Conservation (phyloP, 2,797 vertebrate species). For the Cynopterus sphinx region DNA sequence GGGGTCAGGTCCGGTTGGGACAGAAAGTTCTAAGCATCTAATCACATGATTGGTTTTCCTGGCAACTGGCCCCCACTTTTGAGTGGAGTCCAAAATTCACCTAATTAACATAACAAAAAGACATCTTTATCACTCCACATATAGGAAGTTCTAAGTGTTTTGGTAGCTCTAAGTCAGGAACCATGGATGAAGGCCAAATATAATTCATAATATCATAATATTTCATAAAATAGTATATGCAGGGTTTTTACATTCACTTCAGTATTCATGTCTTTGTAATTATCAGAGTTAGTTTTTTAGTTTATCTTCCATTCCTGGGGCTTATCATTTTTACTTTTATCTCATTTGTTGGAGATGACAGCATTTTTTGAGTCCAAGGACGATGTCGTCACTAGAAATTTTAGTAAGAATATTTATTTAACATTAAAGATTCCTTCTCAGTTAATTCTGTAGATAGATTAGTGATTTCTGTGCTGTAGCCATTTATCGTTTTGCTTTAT, state of each 20-base stretch:
- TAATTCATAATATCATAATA: too few species aligned
- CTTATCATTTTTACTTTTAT: not conserved
- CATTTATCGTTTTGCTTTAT: not conserved
- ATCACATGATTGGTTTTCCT: not conserved
- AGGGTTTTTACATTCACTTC: conserved; percentile 11
- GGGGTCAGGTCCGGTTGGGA: not conserved
- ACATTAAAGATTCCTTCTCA: not conserved
- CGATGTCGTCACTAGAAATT: not conserved
- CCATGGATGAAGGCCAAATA: too few species aligned
- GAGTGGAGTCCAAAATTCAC: too few species aligned
- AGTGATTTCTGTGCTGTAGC: not conserved
- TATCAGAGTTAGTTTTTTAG: not conserved
- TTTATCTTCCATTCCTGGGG: not conserved
- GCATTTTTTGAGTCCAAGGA: not conserved
- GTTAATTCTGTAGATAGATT: not conserved
- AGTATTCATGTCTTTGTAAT: not conserved
- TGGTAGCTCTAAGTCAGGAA: too few species aligned
- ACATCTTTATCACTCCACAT: too few species aligned
- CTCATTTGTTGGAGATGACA: not conserved
- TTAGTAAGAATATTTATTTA: not conserved
- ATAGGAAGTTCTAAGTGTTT: too few species aligned
- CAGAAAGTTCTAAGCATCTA: not conserved
- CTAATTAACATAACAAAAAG: too few species aligned
- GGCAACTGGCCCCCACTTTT: too few species aligned
- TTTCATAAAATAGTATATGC: not conserved